These are phyloP conservation scores for Prionace glauca DNA, from an alignment of 2,797 vertebrate genomes.

Conservation along the genomic window DNA sequence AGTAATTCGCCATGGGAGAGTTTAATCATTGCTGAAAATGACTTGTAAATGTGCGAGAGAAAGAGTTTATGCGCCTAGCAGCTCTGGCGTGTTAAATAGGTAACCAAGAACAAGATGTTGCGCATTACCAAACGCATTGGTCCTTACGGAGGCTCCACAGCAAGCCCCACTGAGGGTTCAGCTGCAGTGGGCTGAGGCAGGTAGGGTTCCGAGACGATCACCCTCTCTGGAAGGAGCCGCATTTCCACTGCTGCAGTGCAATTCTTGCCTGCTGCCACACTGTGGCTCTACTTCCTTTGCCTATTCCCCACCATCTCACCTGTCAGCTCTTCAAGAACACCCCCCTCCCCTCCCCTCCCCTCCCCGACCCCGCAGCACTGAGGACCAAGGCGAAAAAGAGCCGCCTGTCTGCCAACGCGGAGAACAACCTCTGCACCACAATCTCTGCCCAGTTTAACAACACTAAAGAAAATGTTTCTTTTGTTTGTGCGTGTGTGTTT, in stretches of 20 bases:
- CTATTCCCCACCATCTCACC: conserved; percentile 29
- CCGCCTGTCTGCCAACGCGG: background rate
- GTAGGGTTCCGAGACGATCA: background rate
- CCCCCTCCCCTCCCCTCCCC: too few species aligned
- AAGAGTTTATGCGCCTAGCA: background rate
- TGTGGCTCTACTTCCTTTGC: conserved; percentile 26
- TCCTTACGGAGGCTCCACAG: background rate
- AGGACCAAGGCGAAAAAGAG: background rate
- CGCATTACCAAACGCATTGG: background rate
- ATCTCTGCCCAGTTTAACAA: background rate
- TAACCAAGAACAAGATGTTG: background rate
- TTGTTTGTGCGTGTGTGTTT: background rate
- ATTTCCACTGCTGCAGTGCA: conserved; percentile 30
- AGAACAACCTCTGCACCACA: background rate
- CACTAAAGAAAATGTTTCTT: background rate
- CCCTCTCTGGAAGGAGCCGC: background rate
- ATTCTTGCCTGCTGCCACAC: background rate
- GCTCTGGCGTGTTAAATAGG: background rate
- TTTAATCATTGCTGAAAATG: background rate
- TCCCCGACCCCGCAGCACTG: too few species aligned
- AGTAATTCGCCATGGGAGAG: background rate
- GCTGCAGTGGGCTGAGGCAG: background rate
- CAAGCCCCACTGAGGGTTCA: background rate
- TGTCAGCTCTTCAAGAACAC: background rate
- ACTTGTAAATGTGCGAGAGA: background rate